Conservation (phyloP, 1,140 invertebrate genomes). For the Drosophila yakuba region DNA sequence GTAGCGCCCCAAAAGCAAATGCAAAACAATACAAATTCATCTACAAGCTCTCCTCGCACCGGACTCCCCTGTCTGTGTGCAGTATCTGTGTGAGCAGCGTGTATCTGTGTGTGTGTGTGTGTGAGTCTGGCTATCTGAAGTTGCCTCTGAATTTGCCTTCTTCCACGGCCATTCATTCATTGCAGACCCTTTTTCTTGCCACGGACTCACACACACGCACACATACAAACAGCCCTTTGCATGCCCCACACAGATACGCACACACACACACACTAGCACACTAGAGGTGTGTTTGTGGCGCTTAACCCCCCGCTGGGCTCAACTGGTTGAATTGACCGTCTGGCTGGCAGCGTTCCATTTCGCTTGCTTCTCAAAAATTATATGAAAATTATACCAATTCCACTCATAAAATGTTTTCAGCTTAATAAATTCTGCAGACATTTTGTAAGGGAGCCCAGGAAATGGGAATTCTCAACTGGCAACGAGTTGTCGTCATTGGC, state of each 20-base stretch:
- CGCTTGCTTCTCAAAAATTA: slow-evolving; percentile 78
- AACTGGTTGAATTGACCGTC: slow-evolving; percentile 64
- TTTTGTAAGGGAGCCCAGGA: slow-evolving; percentile 58
- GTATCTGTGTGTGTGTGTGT: slow-evolving; percentile 17
- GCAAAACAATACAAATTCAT: slow-evolving; percentile 83
- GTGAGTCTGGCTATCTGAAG: neutral
- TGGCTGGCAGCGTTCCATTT: slow-evolving; percentile 70
- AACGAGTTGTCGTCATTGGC: slow-evolving; percentile 16
- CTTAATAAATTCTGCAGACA: slow-evolving; percentile 81
- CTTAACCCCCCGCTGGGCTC: slow-evolving; percentile 64
- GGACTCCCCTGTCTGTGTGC: slow-evolving; percentile 30
- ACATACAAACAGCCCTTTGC: slow-evolving; percentile 54
- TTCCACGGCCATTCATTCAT: slow-evolving; percentile 41
- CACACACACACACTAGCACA: slow-evolving; percentile 10
- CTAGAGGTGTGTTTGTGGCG: slow-evolving; percentile 62
- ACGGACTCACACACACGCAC: slow-evolving; percentile 14
- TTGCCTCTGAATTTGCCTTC: slow-evolving; percentile 31
- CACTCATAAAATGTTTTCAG: slow-evolving; percentile 83
- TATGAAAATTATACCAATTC: slow-evolving; percentile 84
- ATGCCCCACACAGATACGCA: slow-evolving; percentile 56
- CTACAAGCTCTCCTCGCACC: slow-evolving; percentile 48
- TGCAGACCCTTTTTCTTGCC: slow-evolving; percentile 27
- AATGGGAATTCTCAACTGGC: slow-evolving; percentile 1
- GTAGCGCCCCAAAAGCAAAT: slow-evolving; percentile 81
- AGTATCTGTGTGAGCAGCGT: slow-evolving; percentile 33